Evolutionary conservation across 2,888 invertebrate species (phyloP), one percentile per base, ranked within the genome.

Genomic region (Dimorphilus gyrociliatus): DNA sequence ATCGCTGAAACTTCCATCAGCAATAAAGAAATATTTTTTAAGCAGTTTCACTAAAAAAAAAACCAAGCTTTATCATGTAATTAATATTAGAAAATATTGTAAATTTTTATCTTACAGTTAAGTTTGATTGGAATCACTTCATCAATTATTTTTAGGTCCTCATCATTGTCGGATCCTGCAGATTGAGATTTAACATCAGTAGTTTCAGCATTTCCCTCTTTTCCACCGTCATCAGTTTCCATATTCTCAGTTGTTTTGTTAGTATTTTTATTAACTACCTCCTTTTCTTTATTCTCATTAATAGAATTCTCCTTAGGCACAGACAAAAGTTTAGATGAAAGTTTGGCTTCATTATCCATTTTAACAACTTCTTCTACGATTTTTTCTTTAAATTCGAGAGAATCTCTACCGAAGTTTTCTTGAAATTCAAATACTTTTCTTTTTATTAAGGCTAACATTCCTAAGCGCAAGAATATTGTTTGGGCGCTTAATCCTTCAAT

Each of bases 1-100:
- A 54, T 94, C 94, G 0, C 92, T 94, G 63, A 94, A 94, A 3
- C 92, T 92, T n/a, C 94, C 92, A 55, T 94, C 92, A 8, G 88
- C 86, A 14, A 47, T 88, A 55, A 90, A 90, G 63, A 94, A 94
- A 85, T 88, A n/a, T n/a, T n/a, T 88, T 16, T 24, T 31, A 12
- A 41, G 36, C 19, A 44, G 37, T 14, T 36, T 34, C 7, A 24
- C 19, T 8, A 29, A 21, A 8, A 8, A 21, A 10, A 21, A 21
- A 21, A 10, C 21, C 8, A 10, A 8, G n/a, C 21, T 10, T 21
- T n/a, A 10, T 21, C 21, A 10, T n/a, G 21, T 10, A n/a, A 21
- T n/a, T 10, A 21, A 21, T 21, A n/a, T 21, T 21, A 21, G n/a
- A 21, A 21, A 10, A 10, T 21, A 21, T 8, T 8, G 8, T 21